Conservation (phyloP, 2,797 vertebrate genomes). For the Coracias cyanogaster region DNA sequence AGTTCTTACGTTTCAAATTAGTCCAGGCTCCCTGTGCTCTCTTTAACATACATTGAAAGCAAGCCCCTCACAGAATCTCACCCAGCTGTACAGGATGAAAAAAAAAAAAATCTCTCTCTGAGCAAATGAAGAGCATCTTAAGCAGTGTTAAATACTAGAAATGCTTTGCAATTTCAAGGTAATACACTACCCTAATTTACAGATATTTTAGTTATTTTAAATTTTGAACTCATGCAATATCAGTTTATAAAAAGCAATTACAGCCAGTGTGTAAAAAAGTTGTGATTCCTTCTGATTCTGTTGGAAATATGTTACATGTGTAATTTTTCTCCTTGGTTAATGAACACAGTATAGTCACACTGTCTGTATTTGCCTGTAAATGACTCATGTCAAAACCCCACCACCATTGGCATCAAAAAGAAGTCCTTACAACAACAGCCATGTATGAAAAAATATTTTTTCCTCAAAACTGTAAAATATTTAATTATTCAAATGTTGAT, state of each 20-base stretch:
- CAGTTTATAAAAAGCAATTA: neutral
- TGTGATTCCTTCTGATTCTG: neutral
- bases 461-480: neutral
- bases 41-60: neutral
- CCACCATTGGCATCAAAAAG: neutral
- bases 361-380: neutral
- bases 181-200: neutral
- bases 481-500: neutral
- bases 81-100: neutral
- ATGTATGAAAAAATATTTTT: neutral
- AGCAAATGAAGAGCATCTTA: neutral
- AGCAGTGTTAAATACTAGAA: neutral
- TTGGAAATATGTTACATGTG: neutral
- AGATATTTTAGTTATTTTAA: neutral
- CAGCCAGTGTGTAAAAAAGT: neutral
- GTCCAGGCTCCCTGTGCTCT: neutral
- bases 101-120: neutral
- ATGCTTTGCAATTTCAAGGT: neutral
- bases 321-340: neutral
- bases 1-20: neutral
- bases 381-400: neutral
- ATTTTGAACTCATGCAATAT: neutral
- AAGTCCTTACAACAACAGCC: neutral
- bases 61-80: neutral
- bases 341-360: neutral